Percentiles rank a stretch among this genome's conserved stretches.
Evolutionary conservation across 2,888 invertebrate genomes (phyloP).

Genomic region (Coecobrya sp.): DNA sequence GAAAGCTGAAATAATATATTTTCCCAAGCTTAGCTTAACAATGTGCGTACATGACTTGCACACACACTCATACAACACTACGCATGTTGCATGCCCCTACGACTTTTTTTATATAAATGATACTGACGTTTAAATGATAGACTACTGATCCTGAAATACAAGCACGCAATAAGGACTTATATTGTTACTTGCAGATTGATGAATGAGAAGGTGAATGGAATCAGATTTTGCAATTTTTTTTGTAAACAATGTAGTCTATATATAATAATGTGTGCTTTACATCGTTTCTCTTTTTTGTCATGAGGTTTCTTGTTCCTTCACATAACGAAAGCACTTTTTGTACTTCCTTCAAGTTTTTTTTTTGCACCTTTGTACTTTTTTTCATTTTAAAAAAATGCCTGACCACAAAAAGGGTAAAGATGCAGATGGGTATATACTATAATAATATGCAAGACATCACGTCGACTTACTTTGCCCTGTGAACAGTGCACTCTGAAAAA

Average conservation of each 20-base stretch:
- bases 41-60: constrained; percentile 58
- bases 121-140: constrained; percentile 41
- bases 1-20: constrained; percentile 46
- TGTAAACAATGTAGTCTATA: background rate
- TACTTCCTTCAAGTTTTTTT: constrained; percentile 43
- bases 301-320: constrained; percentile 23
- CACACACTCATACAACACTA: constrained; percentile 1
- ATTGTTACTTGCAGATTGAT: constrained; percentile 11
- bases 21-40: constrained; percentile 21
- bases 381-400: constrained; percentile 21
- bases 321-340: background rate
- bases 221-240: constrained; percentile 27
- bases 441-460: constrained; percentile 11
- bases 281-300: constrained; percentile 58
- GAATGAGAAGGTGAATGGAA: constrained; percentile 41
- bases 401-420: constrained; percentile 49
- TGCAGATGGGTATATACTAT: constrained; percentile 10
- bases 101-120: background rate
- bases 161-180: constrained; percentile 11
- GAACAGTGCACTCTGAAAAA: background rate
- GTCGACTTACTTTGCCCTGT: constrained; percentile 34
- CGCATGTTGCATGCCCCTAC: constrained; percentile 44
- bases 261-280: background rate
- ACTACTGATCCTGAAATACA: background rate
- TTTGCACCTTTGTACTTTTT: constrained; percentile 30